Evolutionary conservation across 1,140 invertebrate genomes (phyloP), one percentile per base, ranked within the genome.

Genomic region (Hyles euphorbiae): DNA sequence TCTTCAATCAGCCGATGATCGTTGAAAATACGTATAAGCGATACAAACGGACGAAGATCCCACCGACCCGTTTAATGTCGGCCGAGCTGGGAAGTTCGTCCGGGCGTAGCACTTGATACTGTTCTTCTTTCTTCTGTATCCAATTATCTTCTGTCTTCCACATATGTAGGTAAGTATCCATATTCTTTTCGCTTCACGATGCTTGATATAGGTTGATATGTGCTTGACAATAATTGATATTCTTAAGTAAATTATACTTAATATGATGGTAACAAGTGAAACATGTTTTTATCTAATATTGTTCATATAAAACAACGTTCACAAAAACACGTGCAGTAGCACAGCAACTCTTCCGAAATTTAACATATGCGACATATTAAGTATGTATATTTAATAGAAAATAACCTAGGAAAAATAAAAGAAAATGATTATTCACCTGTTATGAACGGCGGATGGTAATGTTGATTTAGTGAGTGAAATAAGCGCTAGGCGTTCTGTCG

Each of bases 41-140:
- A 90, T 92, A 89, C 92, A 92, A 92, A 93, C 92, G 92, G 92
- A 93, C 92, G 92, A 93, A 93, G 92, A 92, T 92, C 92, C 92
- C 92, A 93, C 92, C 92, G 92, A 93, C 92, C 92, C 73, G 77
- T 74, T 62, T 68, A 46, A 73, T 83, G 72, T 75, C 83, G 84
- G 83, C 81, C 78, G 83, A 83, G 72, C 79, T 91, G 91, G 84
- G 90, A 91, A 91, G 89, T 88, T 93, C 92, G 89, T 89, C 92
- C 92, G 92, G 91, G 89, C 87, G 92, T 89, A 89, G 89, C 88
- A 89, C 89, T 89, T 90, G 82, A 87, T 87, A 87, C 83, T 77
- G 61, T 65, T 83, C 77, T 86, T 88, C 82, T 77, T 75, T 82
- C 72, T 83, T 81, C 76, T 55, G 34, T 34, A n/a, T 33, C 47